Evolutionary conservation across 2,888 invertebrate species (phyloP).

Genomic region (Drymonia ruficornis): DNA sequence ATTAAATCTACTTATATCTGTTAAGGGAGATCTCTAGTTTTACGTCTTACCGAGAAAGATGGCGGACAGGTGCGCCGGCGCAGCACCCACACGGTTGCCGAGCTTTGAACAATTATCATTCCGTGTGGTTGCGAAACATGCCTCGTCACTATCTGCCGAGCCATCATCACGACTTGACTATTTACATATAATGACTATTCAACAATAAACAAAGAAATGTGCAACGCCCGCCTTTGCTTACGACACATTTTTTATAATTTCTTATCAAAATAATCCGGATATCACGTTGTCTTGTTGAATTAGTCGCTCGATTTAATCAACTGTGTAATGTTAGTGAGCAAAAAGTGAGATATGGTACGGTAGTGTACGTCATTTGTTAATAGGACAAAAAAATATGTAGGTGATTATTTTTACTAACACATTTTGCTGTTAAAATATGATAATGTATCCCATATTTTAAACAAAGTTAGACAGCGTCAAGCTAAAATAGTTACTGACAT

Average conservation of each 20-base stretch:
- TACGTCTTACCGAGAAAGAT: constrained; percentile 63
- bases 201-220: constrained; percentile 79
- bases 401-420: no score
- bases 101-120: constrained; percentile 77
- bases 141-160: constrained; percentile 77
- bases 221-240: constrained; percentile 57
- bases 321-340: constrained; percentile 1
- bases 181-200: constrained; percentile 84
- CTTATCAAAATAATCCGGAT: constrained; percentile 42
- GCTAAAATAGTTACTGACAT: no score
- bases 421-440: no score
- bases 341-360: not conserved
- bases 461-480: no score
- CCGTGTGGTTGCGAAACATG: constrained; percentile 79
- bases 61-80: constrained; percentile 64
- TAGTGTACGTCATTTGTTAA: no score
- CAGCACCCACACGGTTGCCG: constrained; percentile 57
- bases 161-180: constrained; percentile 82
- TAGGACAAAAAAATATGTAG: no score
- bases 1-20: constrained; percentile 75
- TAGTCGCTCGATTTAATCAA: constrained; percentile 9
- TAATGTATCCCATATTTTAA: no score
- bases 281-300: constrained; percentile 30
- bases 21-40: constrained; percentile 53
- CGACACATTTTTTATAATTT: constrained; percentile 49